Conservation (phyloP, 2,888 invertebrate species). For the Anoncus sp. region DNA sequence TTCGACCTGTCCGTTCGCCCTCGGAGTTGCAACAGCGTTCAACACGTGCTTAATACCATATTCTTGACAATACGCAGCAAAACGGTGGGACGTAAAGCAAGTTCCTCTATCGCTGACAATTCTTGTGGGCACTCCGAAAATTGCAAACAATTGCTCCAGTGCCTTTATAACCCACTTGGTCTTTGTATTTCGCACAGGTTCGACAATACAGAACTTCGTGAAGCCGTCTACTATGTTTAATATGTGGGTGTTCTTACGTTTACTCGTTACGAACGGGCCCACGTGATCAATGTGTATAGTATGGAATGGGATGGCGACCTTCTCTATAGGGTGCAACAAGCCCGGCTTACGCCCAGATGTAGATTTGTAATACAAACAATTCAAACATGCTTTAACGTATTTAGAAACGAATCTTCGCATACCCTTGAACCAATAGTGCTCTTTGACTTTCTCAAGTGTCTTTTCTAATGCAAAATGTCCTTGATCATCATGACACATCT, state of each 20-base stretch:
- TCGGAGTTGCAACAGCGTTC: constrained; percentile 74
- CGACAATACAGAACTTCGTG: constrained; percentile 76
- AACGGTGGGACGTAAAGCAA: constrained; percentile 76
- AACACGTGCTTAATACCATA: constrained; percentile 72
- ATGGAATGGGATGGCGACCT: constrained; percentile 77
- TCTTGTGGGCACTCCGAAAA: constrained; percentile 71
- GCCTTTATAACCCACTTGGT: constrained; percentile 70
- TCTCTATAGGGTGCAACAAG: constrained; percentile 79
- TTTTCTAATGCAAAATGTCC: constrained; percentile 78
- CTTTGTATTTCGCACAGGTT: constrained; percentile 72
- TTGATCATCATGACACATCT: constrained; percentile 78
- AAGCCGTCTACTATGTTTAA: constrained; percentile 78
- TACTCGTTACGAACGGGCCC: constrained; percentile 78
- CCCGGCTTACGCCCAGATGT: constrained; percentile 72
- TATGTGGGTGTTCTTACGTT: constrained; percentile 73
- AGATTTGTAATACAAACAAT: constrained; percentile 78
- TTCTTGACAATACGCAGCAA: constrained; percentile 74
- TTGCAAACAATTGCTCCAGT: constrained; percentile 70
- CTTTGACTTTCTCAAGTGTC: constrained; percentile 72
- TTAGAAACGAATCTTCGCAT: constrained; percentile 77
- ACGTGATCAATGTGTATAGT: constrained; percentile 81
- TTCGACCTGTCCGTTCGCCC: constrained; percentile 79
- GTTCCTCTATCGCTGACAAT: constrained; percentile 78
- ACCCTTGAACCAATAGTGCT: constrained; percentile 80
- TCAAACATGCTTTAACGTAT: constrained; percentile 79